Evolutionary conservation across 2,797 vertebrate genomes (phyloP).

Genomic region (Silurus aristotelis): DNA sequence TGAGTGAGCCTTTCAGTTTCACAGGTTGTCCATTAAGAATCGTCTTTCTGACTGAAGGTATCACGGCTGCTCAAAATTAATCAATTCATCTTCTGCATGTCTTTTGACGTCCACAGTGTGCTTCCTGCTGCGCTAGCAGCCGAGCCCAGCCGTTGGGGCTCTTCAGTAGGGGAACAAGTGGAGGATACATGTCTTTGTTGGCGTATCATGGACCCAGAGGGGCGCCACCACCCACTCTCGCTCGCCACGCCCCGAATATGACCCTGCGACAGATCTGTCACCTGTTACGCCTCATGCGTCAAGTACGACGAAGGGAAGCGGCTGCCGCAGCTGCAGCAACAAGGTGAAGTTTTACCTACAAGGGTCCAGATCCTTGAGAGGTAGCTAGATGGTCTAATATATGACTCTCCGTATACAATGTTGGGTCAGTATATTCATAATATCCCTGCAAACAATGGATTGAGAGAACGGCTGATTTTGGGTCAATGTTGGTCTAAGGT

Average conservation of each 20-base stretch:
- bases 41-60: conserved; percentile 19
- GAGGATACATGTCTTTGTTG: conserved; percentile 68
- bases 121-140: conserved; percentile 71
- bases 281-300: conserved; percentile 73
- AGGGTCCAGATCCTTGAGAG: background rate
- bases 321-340: conserved; percentile 51
- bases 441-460: background rate
- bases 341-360: conserved; percentile 55
- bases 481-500: background rate
- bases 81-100: conserved; percentile 13
- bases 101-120: conserved; percentile 64
- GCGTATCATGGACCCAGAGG: conserved; percentile 64
- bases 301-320: conserved; percentile 67
- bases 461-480: background rate
- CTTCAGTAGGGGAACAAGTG: conserved; percentile 61
- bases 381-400: background rate
- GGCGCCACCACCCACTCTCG: conserved; percentile 67
- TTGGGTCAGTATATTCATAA: background rate
- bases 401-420: background rate
- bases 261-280: conserved; percentile 76
- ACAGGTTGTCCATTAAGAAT: conserved; percentile 59
- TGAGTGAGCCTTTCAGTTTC: conserved; percentile 53
- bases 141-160: conserved; percentile 61
- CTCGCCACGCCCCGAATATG: conserved; percentile 68
- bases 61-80: background rate